These are phyloP conservation scores for Plutella xylostella DNA, from an alignment of 2,888 invertebrate genomes.

Conservation along the genomic window DNA sequence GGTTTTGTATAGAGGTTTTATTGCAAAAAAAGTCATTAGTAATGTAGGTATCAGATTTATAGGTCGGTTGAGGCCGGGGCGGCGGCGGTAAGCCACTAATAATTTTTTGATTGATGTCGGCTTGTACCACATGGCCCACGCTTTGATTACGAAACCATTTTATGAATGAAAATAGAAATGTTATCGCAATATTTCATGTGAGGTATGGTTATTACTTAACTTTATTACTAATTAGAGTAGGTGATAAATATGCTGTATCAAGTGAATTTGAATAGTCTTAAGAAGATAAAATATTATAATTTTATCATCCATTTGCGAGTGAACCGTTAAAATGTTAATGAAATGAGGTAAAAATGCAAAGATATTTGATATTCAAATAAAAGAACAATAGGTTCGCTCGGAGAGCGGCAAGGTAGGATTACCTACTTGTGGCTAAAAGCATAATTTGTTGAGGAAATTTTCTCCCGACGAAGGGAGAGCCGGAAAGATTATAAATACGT, in stretches of 20 bases:
- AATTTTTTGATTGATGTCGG: conserved; percentile 2
- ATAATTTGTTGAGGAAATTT: conserved; percentile 1
- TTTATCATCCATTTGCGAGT: no score
- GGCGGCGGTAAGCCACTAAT: conserved; percentile 1
- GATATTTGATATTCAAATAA: not conserved
- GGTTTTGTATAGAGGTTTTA: no score
- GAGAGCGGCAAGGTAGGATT: not conserved
- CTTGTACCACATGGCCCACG: conserved; percentile 10
- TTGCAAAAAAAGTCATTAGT: conserved; percentile 2
- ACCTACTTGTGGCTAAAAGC: not conserved
- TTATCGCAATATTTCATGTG: conserved; percentile 12
- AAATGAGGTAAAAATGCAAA: not conserved
- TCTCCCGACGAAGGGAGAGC: conserved; percentile 6
- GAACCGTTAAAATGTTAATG: no score
- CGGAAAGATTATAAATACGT: conserved; percentile 14
- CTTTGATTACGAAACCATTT: conserved; percentile 31
- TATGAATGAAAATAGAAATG: conserved; percentile 21
- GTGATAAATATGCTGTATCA: not conserved
- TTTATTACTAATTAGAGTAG: not conserved
- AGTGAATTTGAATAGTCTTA: no score
- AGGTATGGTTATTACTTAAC: not conserved
- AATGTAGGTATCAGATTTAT: not conserved
- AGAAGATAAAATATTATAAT: no score
- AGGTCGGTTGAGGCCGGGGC: not conserved
- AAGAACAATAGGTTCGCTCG: not conserved